phyloP scores from a whole-genome alignment of 2,888 invertebrate genomes.

The Prenolepis imparis region DNA sequence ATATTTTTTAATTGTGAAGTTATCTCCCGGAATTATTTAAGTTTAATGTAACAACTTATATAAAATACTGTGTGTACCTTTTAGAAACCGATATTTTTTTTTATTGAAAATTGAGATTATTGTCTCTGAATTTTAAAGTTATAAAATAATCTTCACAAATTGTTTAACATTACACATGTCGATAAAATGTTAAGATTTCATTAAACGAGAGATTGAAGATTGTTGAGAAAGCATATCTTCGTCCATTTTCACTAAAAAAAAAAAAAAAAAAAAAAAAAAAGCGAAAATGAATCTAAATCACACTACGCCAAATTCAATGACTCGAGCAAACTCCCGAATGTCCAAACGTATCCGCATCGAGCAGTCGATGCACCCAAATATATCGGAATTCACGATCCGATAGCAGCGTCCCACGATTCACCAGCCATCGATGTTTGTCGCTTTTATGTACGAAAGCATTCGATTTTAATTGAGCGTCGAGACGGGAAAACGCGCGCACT shows the following conservation, averaged over 20 bases:
- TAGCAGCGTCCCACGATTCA: background rate
- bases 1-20: background rate
- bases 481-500: constrained; percentile 41
- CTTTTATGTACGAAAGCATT: constrained; percentile 58
- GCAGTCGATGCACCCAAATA: constrained; percentile 14
- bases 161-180: background rate
- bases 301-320: background rate
- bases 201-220: background rate
- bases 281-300: background rate
- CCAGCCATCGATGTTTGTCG: constrained; percentile 31
- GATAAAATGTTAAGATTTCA: background rate
- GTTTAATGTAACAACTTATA: no score
- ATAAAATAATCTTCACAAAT: background rate
- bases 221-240: background rate
- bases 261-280: constrained; percentile 21
- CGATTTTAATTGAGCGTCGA: constrained; percentile 71
- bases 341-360: constrained; percentile 1
- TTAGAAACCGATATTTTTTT: background rate
- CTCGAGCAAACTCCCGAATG: constrained; percentile 18
- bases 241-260: background rate
- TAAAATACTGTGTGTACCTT: no score
- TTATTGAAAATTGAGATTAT: background rate
- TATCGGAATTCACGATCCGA: constrained; percentile 9
- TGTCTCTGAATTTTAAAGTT: background rate
- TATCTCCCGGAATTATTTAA: background rate